Percentiles rank a stretch among this genome's conserved stretches.
These are phyloP conservation scores for Spizaetus ornatus DNA, from an alignment of 2,113 vertebrate genomes.

Conservation along the genomic window DNA sequence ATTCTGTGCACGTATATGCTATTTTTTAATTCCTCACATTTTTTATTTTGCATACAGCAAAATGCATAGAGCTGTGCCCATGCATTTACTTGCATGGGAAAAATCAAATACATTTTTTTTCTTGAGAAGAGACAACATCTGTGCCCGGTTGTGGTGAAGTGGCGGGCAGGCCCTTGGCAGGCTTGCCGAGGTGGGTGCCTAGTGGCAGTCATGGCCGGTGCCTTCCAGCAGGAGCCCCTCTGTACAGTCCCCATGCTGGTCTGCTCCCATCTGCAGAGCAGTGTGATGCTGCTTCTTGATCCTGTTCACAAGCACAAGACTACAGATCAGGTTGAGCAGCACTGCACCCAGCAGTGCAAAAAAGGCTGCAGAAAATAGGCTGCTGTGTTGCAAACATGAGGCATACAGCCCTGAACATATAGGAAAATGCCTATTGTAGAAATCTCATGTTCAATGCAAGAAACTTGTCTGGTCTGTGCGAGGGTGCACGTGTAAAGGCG, in stretches of 20 bases:
- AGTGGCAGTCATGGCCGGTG: accelerated
- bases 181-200: background rate
- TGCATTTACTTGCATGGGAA: background rate
- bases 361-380: background rate
- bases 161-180: background rate
- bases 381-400: background rate
- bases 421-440: background rate
- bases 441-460: background rate
- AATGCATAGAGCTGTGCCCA: background rate
- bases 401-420: background rate
- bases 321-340: background rate
- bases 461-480: background rate
- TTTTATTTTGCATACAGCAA: background rate
- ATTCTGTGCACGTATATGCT: background rate
- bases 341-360: background rate
- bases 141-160: background rate
- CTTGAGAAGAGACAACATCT: background rate
- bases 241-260: background rate
- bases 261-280: background rate
- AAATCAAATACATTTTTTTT: background rate
- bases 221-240: background rate
- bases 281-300: accelerated
- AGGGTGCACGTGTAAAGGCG: background rate
- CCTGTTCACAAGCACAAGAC: background rate
- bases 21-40: background rate